Evolutionary conservation across 1,140 invertebrate genomes (phyloP), one percentile per base, ranked within the genome.

Genomic region (Drosophila pseudoananassae): DNA sequence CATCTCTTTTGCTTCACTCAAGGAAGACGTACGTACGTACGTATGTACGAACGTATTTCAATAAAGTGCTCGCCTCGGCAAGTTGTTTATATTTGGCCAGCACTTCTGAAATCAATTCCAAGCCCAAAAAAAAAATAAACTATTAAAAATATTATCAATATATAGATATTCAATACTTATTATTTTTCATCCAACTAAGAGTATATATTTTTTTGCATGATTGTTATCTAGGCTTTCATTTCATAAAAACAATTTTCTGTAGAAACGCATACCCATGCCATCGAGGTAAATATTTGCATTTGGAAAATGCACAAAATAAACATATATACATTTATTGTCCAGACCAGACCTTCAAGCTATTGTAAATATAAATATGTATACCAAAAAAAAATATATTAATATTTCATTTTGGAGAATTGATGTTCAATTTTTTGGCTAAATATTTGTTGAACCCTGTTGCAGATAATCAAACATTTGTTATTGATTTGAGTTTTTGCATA

Each of bases 81-180:
- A 54, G 59, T 75, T 79, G 81, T 85, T 85, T 85, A 78, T 79
- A 73, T 85, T 85, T 85, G 82, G 64, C 56, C 72, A 70, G 53
- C 81, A 85, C 81, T 85, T 87, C 73, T 81, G 51, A 87, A 85
- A 78, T 87, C 70, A 78, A 85, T 87, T 87, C 70, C 71, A 77
- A 82, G 80, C 68, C 73, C 77, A 33, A 51, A 54, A 72, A 58
- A 46, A 60, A 70, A 53, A n/a, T n/a, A n/a, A 60, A 59, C 73
- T 77, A 72, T 81, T 52, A 38, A 27, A 68, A 15, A 17, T 7
- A 43, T 15, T 20, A 20, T 20, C 20, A 20, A 43, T n/a, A 14
- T 5, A 14, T n/a, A 31, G 29, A 40, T 40, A 40, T 40, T 6
- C 12, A 8, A 10, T 31, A 14, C 36, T 40, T 14, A 17, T 43